phyloP scores from a whole-genome alignment of 2,888 invertebrate genomes.

The Iphiclides podalirius region DNA sequence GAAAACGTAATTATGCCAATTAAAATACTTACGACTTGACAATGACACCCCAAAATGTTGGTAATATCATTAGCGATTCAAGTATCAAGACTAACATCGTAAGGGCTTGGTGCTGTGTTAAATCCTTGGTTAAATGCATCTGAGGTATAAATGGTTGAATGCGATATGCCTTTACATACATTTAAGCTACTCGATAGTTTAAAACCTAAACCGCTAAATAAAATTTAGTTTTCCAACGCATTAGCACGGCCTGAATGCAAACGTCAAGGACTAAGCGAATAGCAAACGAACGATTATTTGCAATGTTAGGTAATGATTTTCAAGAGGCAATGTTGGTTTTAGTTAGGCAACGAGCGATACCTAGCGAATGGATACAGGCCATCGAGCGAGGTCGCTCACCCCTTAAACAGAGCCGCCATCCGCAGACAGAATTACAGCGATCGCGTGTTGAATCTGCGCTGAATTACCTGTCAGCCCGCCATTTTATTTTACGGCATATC shows the following conservation, averaged over 20 bases:
- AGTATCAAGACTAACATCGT: too few species aligned
- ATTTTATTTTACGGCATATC: slow-evolving; percentile 29
- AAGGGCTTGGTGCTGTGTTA: too few species aligned
- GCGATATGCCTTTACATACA: too few species aligned
- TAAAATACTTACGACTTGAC: too few species aligned
- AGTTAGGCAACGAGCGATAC: slow-evolving; percentile 35
- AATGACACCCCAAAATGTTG: too few species aligned
- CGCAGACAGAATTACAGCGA: slow-evolving; percentile 41
- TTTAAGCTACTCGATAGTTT: background rate
- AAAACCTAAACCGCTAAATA: background rate
- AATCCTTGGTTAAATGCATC: too few species aligned
- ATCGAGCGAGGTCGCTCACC: slow-evolving; percentile 68
- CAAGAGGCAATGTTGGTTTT: slow-evolving; percentile 26
- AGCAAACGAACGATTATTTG: slow-evolving; percentile 13
- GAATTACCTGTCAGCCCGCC: slow-evolving; percentile 23
- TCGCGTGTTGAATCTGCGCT: slow-evolving; percentile 32
- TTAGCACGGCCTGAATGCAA: background rate
- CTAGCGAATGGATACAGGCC: slow-evolving; percentile 45
- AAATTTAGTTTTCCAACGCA: slow-evolving; percentile 1
- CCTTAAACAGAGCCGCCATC: slow-evolving; percentile 45
- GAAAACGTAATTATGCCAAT: too few species aligned
- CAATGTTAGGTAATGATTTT: slow-evolving; percentile 22
- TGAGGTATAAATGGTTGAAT: too few species aligned
- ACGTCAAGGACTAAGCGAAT: background rate
- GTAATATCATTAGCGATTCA: too few species aligned